A percentile compares a stretch with the other conserved stretches of the same genome.
phyloP scores from a whole-genome alignment of 2,113 vertebrate species.

The Lepus timidus region DNA sequence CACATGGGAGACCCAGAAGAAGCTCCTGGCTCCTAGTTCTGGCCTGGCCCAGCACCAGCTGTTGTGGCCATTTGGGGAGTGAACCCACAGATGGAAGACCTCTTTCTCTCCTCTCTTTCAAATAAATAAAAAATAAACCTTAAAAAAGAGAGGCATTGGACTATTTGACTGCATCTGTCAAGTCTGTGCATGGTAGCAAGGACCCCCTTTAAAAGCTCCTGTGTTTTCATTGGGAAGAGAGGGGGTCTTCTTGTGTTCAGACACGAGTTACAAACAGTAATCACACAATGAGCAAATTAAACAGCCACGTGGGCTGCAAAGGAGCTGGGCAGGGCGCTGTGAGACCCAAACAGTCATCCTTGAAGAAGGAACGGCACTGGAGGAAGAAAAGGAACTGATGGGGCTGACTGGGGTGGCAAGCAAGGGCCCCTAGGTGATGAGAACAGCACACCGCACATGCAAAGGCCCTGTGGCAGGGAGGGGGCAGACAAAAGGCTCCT shows the following conservation, averaged over 20 bases:
- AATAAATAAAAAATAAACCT: too few species aligned
- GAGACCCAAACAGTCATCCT: not conserved
- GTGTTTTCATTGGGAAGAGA: not conserved
- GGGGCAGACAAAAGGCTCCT: not conserved
- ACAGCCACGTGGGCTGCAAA: not conserved
- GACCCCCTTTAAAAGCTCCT: not conserved
- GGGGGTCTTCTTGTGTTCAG: not conserved
- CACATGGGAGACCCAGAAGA: too few species aligned
- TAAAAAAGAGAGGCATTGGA: too few species aligned
- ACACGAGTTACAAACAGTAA: not conserved
- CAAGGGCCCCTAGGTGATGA: too few species aligned
- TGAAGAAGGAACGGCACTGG: not conserved
- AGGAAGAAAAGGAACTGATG: not conserved
- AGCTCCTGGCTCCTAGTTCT: too few species aligned
- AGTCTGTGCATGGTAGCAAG: not conserved
- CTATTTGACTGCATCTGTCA: not conserved
- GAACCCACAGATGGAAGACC: too few species aligned
- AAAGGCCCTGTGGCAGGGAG: not conserved
- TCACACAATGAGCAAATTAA: not conserved
- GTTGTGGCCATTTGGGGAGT: too few species aligned
- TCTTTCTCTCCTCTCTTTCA: too few species aligned
- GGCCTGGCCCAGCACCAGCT: too few species aligned
- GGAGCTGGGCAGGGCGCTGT: not conserved
- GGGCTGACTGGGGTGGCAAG: rapidly evolving
- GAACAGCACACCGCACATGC: rapidly evolving